Evolutionary conservation across 1,140 invertebrate species (phyloP).

Genomic region (Whitmania pigra): DNA sequence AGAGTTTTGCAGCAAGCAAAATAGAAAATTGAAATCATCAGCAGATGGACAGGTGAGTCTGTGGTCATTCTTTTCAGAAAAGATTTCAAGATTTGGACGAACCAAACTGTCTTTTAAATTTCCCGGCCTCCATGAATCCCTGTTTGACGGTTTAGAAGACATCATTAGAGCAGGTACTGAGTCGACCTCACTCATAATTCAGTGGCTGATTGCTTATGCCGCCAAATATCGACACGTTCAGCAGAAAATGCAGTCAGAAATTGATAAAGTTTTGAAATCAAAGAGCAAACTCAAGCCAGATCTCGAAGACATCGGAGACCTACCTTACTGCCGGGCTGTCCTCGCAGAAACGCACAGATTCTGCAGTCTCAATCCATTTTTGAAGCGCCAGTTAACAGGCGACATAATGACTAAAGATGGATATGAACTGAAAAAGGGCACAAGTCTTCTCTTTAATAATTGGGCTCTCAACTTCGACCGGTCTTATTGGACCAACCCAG

Average conservation of each 20-base stretch:
- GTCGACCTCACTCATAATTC: conserved; percentile 10
- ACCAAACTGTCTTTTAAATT: not conserved
- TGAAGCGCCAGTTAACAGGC: conserved; percentile 6
- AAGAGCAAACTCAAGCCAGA: not conserved
- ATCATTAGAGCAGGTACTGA: conserved; percentile 15
- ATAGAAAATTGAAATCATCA: not conserved
- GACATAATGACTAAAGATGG: conserved; percentile 2
- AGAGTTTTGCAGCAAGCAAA: not conserved
- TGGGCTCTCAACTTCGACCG: conserved; percentile 27
- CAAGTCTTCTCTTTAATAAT: conserved; percentile 13
- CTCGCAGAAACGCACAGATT: conserved; percentile 73
- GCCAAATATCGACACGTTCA: conserved; percentile 8
- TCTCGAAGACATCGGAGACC: conserved; percentile 48
- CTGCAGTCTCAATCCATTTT: conserved; percentile 16
- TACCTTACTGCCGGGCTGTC: conserved; percentile 68
- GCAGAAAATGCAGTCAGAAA: not conserved
- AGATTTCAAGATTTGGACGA: not conserved
- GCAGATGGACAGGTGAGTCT: not conserved
- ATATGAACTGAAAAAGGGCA: not conserved
- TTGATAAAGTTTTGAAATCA: not conserved
- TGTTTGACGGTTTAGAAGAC: conserved; percentile 13
- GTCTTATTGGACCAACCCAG: conserved; percentile 25
- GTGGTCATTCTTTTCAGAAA: conserved; percentile 9
- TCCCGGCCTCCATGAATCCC: not conserved
- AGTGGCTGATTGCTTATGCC: conserved; percentile 6